These are phyloP conservation scores for Perca fluviatilis DNA, from an alignment of 2,113 vertebrate genomes.

Conservation along the genomic window DNA sequence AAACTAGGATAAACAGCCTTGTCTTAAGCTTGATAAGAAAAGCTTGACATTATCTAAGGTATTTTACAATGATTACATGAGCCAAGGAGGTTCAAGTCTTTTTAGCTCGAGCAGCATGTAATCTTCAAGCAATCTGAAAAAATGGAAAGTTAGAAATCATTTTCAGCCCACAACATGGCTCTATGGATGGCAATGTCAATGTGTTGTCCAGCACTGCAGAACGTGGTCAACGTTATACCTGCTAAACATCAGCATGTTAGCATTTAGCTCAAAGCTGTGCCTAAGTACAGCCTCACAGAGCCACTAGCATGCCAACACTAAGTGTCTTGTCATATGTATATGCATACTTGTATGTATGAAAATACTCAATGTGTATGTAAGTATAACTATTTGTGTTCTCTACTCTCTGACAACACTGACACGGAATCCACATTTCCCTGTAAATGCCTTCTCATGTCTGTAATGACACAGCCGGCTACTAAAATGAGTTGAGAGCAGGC, in stretches of 20 bases:
- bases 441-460: conserved; percentile 32
- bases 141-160: not conserved
- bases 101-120: not conserved
- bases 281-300: not conserved
- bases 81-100: conserved; percentile 1
- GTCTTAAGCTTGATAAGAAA: conserved; percentile 9
- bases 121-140: not conserved
- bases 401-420: not conserved
- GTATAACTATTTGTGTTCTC: not conserved
- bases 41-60: conserved; percentile 4
- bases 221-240: not conserved
- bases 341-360: not conserved
- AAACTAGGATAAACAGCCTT: not conserved
- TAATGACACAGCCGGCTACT: conserved; percentile 9
- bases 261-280: no score
- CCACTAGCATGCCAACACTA: no score
- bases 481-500: conserved; percentile 21
- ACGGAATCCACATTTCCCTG: conserved; percentile 23
- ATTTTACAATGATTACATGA: not conserved
- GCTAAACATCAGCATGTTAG: not conserved
- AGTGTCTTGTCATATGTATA: not conserved
- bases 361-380: not conserved
- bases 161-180: not conserved
- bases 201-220: not conserved
- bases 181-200: not conserved